Base-by-base conservation (phyloP, 2,888 invertebrate species). In the Pachycephus smyrnensis region DNA sequence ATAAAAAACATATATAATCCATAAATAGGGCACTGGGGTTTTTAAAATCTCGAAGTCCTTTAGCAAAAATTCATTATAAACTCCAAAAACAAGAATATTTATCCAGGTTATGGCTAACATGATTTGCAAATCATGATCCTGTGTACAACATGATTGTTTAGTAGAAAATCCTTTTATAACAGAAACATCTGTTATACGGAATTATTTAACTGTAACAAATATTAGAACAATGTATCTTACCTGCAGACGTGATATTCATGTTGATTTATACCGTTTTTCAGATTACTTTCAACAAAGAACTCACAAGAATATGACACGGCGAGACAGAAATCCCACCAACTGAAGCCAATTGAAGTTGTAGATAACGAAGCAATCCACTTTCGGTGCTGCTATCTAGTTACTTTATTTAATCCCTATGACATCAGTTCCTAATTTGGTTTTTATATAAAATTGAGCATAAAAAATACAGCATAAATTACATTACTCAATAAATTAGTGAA, bases 241-340 rank as follows among this genome's bases (percentile, higher is more conserved):
- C 92, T 88, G 92, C 92, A 31, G 92, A 92, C 37, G 92, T 92
- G 79, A 92, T 92, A 87, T 92, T 92, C 92, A 92, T 92, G 68
- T 86, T 89, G 79, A 80, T 82, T 84, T 35, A 77, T 32, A 71
- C 33, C 12, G 36, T 71, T 31, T 68, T 77, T 75, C 9, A 2
- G 55, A 80, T 76, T 80, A 74, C 69, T 35, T 79, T 79, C 77
- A 40, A 36, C 55, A 37, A 81, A 79, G 77, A 69, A 12, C 73
- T n/a, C 3, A 69, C 68, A 40, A 77, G 69, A 80, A 71, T 73
- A 76, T 78, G 69, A 80, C 75, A 80, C 77, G 74, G 75, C 78
- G 77, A 81, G 81, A 78, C 78, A 36, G 76, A 76, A 36, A 79
- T 80, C 80, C 76, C 35, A 68, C 73, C 75, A 76, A 76, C 77